Base-by-base conservation (phyloP, 2,113 vertebrate species). In the Nothocercus nigrocapillus region DNA sequence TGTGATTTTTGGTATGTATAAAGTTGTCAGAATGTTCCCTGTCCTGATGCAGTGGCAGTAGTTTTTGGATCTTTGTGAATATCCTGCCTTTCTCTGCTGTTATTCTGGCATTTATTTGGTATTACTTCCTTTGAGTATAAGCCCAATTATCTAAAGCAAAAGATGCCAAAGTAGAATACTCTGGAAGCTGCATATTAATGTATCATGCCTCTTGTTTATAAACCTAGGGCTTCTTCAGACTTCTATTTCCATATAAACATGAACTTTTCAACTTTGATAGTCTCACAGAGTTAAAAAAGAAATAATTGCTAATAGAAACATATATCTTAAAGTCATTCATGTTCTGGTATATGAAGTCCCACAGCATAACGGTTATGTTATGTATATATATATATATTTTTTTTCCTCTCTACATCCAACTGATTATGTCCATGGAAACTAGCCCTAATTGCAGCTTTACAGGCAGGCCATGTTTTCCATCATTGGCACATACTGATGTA, bases 401-500 rank as follows among this genome's bases (percentile, higher is more conserved):
- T 94, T 92, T 96, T 91, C 47, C 81, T 95, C 95, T 85, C 82
- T 96, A 68, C 66, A 62, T 97, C 96, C 94, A 94, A 87, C 96
- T 96, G 96, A 96, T 90, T 94, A 97, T 96, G 94, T 96, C 97
- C 92, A 90, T 97, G 96, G 96, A 98, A 98, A 97, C 94, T 94
- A 95, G 83, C 47, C 94, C 86, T 98, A 97, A 97, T 97, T 98
- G 97, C 96, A 96, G 95, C 95, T 97, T 98, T 98, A 96, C 97
- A 97, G 97, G 96, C 85, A 58, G 90, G 94, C 87, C 91, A 95
- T 98, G 98, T 97, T 98, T 98, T 98, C 96, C 96, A 95, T 98
- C 98, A 98, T 75, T 97, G 97, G 96, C 98, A 98, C 97, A 67
- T 98, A 96, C 94, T 97, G 98, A 98, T 97, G 93, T 95, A 97